Base-by-base conservation (phyloP, 2,888 invertebrate genomes). In the Pinctada fucata region DNA sequence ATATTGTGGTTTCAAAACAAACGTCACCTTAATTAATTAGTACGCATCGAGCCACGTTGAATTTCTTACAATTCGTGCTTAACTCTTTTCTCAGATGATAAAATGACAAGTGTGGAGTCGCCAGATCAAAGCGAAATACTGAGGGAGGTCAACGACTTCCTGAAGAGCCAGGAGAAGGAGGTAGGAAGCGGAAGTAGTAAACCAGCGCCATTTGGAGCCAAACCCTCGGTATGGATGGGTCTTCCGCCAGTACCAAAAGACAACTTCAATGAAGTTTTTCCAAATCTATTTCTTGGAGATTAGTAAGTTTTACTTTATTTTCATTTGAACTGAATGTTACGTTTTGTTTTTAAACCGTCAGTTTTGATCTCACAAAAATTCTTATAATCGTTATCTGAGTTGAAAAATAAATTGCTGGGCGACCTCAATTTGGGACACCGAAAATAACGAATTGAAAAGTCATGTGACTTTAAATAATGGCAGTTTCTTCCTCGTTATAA, bases 261-360 rank as follows among this genome's bases (percentile, higher is more conserved):
- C 70, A 72, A 84, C 4, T 88, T 81, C 66, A 87, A 90, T 82
- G 88, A 90, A 76, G 89, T 90, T 10, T 89, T 85, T 79, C 88
- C 88, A 8, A 85, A 87, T 1, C 84, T 90, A 10, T 82, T 86
- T 2, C 84, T 90, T 0, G 90, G 90, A 47, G 84, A 88, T 51
- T 79, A 84, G 90, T 90, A 83, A 84, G 88, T 85, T 31, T 31
- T 31, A 31, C 31, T 31, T 31, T 31, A 31, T 31, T 31, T 31
- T 31, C 31, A 31, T 31, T 31, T 31, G 31, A 31, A 31, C 31
- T 31, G 31, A 31, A 31, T 31, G 31, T 31, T 31, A 31, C 31
- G 31, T 31, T 31, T 31, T 79, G 58, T 79, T 31, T 31, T 31
- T 31, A 31, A 31, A 31, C 31, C 31, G 31, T 31, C 31, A 31